Evolutionary conservation across 2,113 vertebrate genomes (phyloP).

Genomic region (Macquaria ambigua): DNA sequence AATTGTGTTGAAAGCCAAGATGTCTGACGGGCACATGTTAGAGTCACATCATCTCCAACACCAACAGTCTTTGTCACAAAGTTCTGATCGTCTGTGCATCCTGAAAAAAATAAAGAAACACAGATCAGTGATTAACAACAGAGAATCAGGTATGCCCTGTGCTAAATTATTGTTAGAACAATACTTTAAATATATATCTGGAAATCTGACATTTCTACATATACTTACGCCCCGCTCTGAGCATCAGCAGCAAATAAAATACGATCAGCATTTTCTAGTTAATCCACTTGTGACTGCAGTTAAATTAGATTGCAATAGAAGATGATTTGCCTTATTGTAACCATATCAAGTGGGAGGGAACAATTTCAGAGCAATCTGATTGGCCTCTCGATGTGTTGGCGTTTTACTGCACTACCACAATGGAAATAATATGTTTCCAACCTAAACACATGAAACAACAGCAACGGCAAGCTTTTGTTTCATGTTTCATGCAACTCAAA

Average conservation of each 20-base stretch:
- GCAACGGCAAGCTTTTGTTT: too few species aligned
- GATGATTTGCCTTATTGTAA: neutral
- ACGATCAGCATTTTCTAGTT: constrained; percentile 29
- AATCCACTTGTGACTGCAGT: too few species aligned
- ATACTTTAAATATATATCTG: neutral
- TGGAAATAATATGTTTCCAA: constrained; percentile 38
- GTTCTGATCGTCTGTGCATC: too few species aligned
- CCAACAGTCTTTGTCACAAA: too few species aligned
- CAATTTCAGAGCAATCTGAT: constrained; percentile 30
- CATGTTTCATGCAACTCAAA: too few species aligned
- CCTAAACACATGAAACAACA: neutral
- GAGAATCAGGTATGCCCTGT: too few species aligned
- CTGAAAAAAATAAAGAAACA: too few species aligned
- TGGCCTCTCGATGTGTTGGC: constrained; percentile 11
- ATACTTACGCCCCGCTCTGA: constrained; percentile 40
- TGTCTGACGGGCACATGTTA: too few species aligned
- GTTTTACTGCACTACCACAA: constrained; percentile 2
- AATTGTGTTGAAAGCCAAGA: too few species aligned
- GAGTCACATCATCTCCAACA: too few species aligned
- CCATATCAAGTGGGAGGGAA: constrained; percentile 35
- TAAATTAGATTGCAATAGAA: neutral
- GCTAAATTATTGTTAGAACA: too few species aligned
- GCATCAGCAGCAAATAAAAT: constrained; percentile 1
- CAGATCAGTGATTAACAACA: too few species aligned
- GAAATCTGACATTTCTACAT: neutral